Evolutionary conservation across 2,888 invertebrate genomes (phyloP).

Genomic region (Xiphydria camelus): DNA sequence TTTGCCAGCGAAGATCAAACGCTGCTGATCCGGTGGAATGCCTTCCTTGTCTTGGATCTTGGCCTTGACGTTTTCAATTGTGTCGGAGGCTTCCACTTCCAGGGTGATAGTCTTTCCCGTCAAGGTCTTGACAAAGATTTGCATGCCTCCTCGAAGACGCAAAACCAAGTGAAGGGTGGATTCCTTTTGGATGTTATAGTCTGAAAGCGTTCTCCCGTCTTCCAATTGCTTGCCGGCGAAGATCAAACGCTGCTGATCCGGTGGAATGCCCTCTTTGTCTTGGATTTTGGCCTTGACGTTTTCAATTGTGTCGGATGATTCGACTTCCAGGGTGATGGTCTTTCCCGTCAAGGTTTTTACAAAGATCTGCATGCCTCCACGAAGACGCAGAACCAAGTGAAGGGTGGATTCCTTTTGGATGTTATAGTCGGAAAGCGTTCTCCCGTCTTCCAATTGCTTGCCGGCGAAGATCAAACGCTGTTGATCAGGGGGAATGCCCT

Average conservation of each 20-base stretch:
- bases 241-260: conserved; percentile 47
- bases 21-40: conserved; percentile 26
- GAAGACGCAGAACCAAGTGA: conserved; percentile 17
- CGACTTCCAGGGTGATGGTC: conserved; percentile 63
- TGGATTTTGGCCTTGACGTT: conserved; percentile 56
- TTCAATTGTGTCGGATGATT: no score
- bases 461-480: background rate
- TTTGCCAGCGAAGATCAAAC: conserved; percentile 17
- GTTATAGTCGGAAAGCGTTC: background rate
- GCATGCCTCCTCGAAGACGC: conserved; percentile 67
- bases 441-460: background rate
- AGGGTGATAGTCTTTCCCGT: conserved; percentile 64
- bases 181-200: conserved; percentile 46
- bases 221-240: conserved; percentile 55
- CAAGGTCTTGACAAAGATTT: conserved; percentile 67
- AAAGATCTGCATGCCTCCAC: conserved; percentile 70
- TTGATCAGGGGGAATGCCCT: background rate
- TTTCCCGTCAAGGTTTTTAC: conserved; percentile 65
- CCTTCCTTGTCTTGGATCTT: conserved; percentile 59
- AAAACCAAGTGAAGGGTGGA: conserved; percentile 64
- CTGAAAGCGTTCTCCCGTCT: conserved; percentile 47
- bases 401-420: background rate
- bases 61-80: conserved; percentile 66
- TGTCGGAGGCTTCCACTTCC: conserved; percentile 65
- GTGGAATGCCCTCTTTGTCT: background rate